These are phyloP conservation scores for Poecile montanus DNA, from an alignment of 2,797 vertebrate species.

Conservation along the genomic window DNA sequence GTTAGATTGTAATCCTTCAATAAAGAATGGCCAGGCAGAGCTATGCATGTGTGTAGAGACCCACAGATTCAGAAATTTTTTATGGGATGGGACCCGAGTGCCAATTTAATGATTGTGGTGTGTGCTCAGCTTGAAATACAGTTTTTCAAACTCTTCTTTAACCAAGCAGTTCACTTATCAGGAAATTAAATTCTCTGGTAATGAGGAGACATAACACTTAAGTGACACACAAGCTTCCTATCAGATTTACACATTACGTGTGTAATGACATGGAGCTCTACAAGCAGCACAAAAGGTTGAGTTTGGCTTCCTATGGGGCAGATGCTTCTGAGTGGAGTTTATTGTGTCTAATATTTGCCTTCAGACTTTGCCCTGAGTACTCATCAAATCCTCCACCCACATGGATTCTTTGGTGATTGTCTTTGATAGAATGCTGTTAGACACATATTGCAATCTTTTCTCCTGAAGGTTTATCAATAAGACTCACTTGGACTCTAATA, in stretches of 20 bases:
- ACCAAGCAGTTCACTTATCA: not conserved
- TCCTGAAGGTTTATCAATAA: not conserved
- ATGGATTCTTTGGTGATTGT: not conserved
- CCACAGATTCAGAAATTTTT: not conserved
- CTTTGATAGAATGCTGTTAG: not conserved
- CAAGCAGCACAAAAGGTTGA: not conserved
- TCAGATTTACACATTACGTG: not conserved
- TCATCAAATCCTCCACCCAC: not conserved
- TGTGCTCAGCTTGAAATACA: not conserved
- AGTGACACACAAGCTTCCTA: not conserved
- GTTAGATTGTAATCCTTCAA: not conserved
- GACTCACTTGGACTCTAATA: not conserved
- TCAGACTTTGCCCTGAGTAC: not conserved
- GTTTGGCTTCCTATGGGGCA: not conserved
- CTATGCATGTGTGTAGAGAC: not conserved
- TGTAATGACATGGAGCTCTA: not conserved
- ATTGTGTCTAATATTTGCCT: not conserved
- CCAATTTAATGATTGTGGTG: not conserved
- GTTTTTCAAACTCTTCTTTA: not conserved
- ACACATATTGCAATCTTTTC: not conserved
- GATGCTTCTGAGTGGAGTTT: not conserved
- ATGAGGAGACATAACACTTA: not conserved
- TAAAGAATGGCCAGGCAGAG: not conserved
- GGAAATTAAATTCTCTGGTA: not conserved
- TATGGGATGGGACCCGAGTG: not conserved